A percentile compares a stretch with the other conserved stretches of the same genome.
Conservation (phyloP, 1,140 invertebrate genomes). For the Trichoplusia ni region DNA sequence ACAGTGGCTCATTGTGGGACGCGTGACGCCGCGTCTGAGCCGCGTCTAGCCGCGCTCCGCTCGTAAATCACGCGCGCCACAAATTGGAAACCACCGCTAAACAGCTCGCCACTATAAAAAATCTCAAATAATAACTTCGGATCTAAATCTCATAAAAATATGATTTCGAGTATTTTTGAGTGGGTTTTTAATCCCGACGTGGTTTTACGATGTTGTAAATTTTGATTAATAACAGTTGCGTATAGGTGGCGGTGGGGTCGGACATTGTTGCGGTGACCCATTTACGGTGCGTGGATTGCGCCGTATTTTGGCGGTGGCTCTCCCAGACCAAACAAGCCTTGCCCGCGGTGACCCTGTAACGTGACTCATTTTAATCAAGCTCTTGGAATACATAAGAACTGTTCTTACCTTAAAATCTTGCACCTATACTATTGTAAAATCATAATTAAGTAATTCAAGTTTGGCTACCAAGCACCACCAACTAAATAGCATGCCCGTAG, state of each 20-base stretch:
- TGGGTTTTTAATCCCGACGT: constrained; percentile 59
- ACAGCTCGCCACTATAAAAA: constrained; percentile 61
- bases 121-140: constrained; percentile 64
- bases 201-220: constrained; percentile 75
- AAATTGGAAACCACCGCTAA: constrained; percentile 68
- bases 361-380: constrained; percentile 48
- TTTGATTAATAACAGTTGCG: constrained; percentile 75
- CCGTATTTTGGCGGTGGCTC: constrained; percentile 64
- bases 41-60: constrained; percentile 51
- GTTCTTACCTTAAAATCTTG: neutral
- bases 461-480: too few species aligned
- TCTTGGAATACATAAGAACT: constrained; percentile 15
- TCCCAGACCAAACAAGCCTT: constrained; percentile 68
- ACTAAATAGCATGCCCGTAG: too few species aligned
- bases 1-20: constrained; percentile 47
- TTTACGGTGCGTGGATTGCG: constrained; percentile 50
- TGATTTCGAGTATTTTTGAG: constrained; percentile 62
- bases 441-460: too few species aligned
- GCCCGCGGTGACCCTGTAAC: constrained; percentile 28
- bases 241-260: constrained; percentile 51
- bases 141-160: constrained; percentile 78
- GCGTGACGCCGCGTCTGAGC: constrained; percentile 50
- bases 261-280: constrained; percentile 73
- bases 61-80: constrained; percentile 65
- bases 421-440: neutral